A percentile compares a stretch with the other conserved stretches of the same genome.
phyloP scores from a whole-genome alignment of 37 sponge, comb jelly and placozoan species.

The Lycopodina hypogea region DNA sequence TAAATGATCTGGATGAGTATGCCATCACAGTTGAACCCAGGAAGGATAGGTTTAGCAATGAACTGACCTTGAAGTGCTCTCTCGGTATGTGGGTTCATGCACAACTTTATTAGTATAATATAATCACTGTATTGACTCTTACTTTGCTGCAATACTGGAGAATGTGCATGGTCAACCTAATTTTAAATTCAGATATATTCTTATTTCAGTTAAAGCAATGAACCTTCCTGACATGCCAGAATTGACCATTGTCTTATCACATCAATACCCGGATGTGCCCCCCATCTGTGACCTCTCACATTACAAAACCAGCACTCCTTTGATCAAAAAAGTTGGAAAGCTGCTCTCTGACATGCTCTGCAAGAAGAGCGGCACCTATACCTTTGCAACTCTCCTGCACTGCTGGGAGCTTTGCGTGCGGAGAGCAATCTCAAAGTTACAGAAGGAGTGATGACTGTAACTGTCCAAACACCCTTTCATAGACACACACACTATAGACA shows the following conservation, averaged over 20 bases:
- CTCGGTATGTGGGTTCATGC: too few relatives aligned
- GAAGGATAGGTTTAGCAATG: conserved; percentile 3
- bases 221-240: conserved; percentile 54
- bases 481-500: too few relatives aligned
- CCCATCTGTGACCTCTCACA: conserved; percentile 32
- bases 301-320: conserved; percentile 10
- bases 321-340: conserved; percentile 34
- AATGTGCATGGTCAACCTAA: too few relatives aligned
- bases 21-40: neutral
- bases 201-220: too few relatives aligned
- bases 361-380: conserved; percentile 7
- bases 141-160: too few relatives aligned
- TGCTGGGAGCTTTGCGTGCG: conserved; percentile 41
- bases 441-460: too few relatives aligned
- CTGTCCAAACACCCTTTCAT: too few relatives aligned
- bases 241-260: conserved; percentile 40
- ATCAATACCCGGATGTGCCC: conserved; percentile 41
- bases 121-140: too few relatives aligned
- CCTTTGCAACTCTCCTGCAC: conserved; percentile 39
- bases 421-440: conserved; percentile 8
- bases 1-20: conserved; percentile 19
- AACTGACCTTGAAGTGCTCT: conserved; percentile 24
- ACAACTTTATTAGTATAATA: too few relatives aligned
- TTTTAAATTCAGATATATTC: too few relatives aligned
- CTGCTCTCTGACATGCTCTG: conserved; percentile 37